Evolutionary conservation across 37 sponge, comb jelly and placozoan genomes (phyloP).

Genomic region (Spongilla lacustris): DNA sequence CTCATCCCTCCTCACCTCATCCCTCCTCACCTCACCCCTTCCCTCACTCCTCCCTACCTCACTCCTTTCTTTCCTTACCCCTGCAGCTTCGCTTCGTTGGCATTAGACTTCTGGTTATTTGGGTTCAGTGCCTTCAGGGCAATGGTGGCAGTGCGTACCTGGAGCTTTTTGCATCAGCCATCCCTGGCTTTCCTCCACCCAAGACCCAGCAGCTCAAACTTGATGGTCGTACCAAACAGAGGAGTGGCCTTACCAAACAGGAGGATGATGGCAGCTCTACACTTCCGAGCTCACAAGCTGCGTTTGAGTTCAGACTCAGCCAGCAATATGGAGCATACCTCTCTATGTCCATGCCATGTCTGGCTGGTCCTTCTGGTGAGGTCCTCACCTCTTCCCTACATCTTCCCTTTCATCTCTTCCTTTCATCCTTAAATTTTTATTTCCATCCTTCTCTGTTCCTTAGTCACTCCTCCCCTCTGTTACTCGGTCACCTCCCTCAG

Average conservation of each 20-base stretch:
- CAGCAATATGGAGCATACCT: slow-evolving; percentile 42
- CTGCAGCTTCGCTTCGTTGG: slow-evolving; percentile 67
- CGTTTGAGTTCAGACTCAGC: slow-evolving; percentile 16
- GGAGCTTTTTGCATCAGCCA: slow-evolving; percentile 83
- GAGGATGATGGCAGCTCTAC: neutral
- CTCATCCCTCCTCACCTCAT: neutral
- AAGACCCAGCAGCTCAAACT: slow-evolving; percentile 72
- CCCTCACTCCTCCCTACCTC: neutral
- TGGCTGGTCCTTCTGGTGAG: neutral
- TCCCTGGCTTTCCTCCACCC: slow-evolving; percentile 85
- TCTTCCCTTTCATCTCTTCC: neutral
- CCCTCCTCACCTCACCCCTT: neutral
- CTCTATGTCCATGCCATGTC: neutral
- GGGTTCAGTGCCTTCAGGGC: slow-evolving; percentile 83
- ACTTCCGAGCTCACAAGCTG: neutral
- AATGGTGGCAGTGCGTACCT: slow-evolving; percentile 73
- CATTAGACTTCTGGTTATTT: slow-evolving; percentile 78
- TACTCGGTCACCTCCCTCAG: neutral
- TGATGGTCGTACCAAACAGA: neutral
- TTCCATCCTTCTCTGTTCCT: neutral
- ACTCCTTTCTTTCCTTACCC: neutral
- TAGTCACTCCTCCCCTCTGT: neutral
- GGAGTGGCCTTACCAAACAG: neutral
- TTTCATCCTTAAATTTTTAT: neutral
- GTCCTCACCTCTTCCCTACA: neutral